A percentile compares a stretch with the other conserved stretches of the same genome.
Evolutionary conservation across 2,797 vertebrate genomes (phyloP).

Genomic region (Harpagifer antarcticus): DNA sequence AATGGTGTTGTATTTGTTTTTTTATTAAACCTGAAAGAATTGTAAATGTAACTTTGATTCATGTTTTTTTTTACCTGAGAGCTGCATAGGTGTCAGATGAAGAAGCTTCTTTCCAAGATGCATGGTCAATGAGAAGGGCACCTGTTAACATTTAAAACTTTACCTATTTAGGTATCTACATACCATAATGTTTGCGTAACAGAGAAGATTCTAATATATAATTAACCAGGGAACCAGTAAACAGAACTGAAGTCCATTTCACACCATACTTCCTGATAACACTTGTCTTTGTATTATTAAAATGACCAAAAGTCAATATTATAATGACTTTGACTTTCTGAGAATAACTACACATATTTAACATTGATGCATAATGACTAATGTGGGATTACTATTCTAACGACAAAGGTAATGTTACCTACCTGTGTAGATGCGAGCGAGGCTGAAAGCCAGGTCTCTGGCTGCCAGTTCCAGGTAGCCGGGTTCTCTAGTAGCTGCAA

Average conservation of each 20-base stretch:
- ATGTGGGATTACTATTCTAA: no score
- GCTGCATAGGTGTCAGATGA: slow-evolving; percentile 75
- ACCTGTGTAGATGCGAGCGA: slow-evolving; percentile 89
- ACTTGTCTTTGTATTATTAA: no score
- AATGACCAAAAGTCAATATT: no score
- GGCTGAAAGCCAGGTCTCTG: slow-evolving; percentile 87
- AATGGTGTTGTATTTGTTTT: not conserved
- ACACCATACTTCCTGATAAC: no score
- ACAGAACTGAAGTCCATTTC: no score
- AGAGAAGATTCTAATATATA: no score
- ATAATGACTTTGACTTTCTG: not conserved
- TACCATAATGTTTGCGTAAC: no score
- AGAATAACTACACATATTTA: not conserved
- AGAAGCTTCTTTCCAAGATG: slow-evolving; percentile 78
- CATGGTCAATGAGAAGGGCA: slow-evolving; percentile 85
- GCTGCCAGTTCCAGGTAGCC: slow-evolving; percentile 83
- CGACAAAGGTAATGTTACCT: slow-evolving; percentile 8
- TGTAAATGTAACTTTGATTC: not conserved
- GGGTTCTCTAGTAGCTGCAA: slow-evolving; percentile 45
- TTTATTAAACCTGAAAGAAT: not conserved
- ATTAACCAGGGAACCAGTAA: no score
- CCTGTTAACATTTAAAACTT: slow-evolving; percentile 71
- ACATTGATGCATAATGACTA: not conserved
- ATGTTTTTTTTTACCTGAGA: slow-evolving; percentile 73
- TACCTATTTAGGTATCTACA: no score